Evolutionary conservation across 2,888 invertebrate genomes (phyloP), one percentile per base, ranked within the genome.

Genomic region (Toxonevra muliebris): DNA sequence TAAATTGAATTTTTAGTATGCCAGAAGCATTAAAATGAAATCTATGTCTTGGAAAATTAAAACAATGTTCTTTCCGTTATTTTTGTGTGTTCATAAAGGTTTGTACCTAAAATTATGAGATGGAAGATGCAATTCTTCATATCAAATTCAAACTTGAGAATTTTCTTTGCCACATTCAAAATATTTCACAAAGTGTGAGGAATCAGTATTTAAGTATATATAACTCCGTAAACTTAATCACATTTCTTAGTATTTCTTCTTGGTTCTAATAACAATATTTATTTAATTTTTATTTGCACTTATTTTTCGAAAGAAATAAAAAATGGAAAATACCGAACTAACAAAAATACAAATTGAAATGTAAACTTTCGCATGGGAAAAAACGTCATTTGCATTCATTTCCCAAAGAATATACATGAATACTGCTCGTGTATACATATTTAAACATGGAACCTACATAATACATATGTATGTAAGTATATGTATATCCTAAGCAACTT

Each of bases 1-100:
- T 64, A 64, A 50, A 57, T 64, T 43, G 45, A 54, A 72, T 72
- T 64, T 55, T 63, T 48, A 30, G 63, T 55, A 45, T 50, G 20
- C 58, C 58, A 30, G 19, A 65, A 42, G 65, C 10, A 13, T 41
- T 9, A 48, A 13, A 17, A 50, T 59, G 30, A 7, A 7, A 30
- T 30, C 30, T 30, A 7, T 30, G 30, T 30, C 7, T 4, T 4
- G 7, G 3, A 30, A 30, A 30, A 30, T 30, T 2, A 2, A 2
- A 30, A 30, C 30, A 30, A 30, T 30, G 30, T 30, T 30, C 7
- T 4, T 30, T 30, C 7, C 7, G 30, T 30, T 30, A 30, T 30
- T 30, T 4, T 30, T 30, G 30, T 30, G 2, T 30, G 30, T 30
- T 4, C 30, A 30, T 2, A 30, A 30, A 30, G 2, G 30, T n/a